phyloP scores from a whole-genome alignment of 2,888 invertebrate genomes.

The Schrankia costaestrigalis region DNA sequence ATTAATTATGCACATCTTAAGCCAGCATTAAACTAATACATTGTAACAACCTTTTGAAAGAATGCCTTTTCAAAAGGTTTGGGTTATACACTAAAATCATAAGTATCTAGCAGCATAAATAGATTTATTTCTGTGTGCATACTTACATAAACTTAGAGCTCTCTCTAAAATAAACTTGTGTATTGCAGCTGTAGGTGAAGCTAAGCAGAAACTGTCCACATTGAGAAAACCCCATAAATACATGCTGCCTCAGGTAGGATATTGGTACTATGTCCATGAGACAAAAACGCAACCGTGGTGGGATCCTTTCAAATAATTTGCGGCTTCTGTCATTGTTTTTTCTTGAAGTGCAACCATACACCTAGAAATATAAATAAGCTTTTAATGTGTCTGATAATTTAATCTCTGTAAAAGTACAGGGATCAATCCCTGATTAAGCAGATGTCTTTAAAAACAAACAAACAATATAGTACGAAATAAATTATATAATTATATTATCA shows the following conservation, averaged over 20 bases:
- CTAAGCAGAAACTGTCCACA: conserved; percentile 96
- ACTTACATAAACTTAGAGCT: conserved; percentile 73
- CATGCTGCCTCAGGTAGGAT: conserved; percentile 85
- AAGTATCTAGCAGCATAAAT: background rate
- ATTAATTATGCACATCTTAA: no score
- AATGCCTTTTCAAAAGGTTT: no score
- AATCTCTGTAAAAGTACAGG: no score
- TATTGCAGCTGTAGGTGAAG: conserved; percentile 84
- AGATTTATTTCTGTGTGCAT: background rate
- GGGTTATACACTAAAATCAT: background rate
- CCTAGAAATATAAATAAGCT: conserved; percentile 46
- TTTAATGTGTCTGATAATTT: background rate
- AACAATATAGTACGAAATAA: no score
- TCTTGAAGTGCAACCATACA: conserved; percentile 74
- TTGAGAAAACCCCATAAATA: conserved; percentile 96
- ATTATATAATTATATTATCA: no score
- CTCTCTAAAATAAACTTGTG: conserved; percentile 78
- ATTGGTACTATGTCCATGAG: conserved; percentile 83
- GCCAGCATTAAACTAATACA: no score
- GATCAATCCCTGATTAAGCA: no score
- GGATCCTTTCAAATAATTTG: conserved; percentile 78
- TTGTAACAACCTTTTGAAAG: no score
- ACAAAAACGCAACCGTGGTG: conserved; percentile 80
- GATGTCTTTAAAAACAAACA: no score
- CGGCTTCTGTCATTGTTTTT: conserved; percentile 63